Evolutionary conservation across 2,888 invertebrate species (phyloP), one percentile per base, ranked within the genome.

Genomic region (Pyrrhia umbra): DNA sequence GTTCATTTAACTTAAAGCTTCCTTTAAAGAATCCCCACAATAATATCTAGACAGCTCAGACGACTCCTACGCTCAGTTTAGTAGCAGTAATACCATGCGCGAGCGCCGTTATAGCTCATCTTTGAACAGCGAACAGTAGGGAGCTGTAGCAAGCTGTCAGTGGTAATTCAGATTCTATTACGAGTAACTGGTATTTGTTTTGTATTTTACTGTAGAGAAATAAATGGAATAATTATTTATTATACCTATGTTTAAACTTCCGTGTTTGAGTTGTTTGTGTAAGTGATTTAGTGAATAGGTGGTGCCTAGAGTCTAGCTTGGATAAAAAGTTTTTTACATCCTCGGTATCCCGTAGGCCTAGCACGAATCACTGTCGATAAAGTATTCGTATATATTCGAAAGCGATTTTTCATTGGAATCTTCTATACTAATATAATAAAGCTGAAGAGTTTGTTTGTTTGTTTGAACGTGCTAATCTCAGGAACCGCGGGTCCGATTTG

Each of bases 11-110:
- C 51, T 46, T 18, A 20, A 49, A 51, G 46, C 75, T 51, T 58
- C 49, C 62, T 73, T n/a, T 58, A 27, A 58, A 50, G n/a, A 55
- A 51, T 18, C 13, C n/a, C 25, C 43, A 67, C 39, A 70, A 55
- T 63, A 63, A 63, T 58, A 75, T 20, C 15, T 18, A 55, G 63
- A 63, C 71, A 58, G 69, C 27, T 60, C 50, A 18, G 37, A 45
- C 34, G 16, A 75, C 70, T 75, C 71, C 71, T 59, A 72, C 71
- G 75, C 75, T 45, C 18, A 71, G 37, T 69, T 75, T 30, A 57
- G 45, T 40, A 27, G 27, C 37, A 21, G 16, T 60, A 56, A 62
- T 52, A 54, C 23, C 2, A 20, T 47, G 54, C 57, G 59, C 40
- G 6, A 10, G 52, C 54, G 50, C 54, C 15, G 56, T 54, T 58